A percentile compares a stretch with the other conserved stretches of the same genome.
These are phyloP conservation scores for Antheraea assamensis DNA, from an alignment of 2,888 invertebrate genomes.

Conservation along the genomic window DNA sequence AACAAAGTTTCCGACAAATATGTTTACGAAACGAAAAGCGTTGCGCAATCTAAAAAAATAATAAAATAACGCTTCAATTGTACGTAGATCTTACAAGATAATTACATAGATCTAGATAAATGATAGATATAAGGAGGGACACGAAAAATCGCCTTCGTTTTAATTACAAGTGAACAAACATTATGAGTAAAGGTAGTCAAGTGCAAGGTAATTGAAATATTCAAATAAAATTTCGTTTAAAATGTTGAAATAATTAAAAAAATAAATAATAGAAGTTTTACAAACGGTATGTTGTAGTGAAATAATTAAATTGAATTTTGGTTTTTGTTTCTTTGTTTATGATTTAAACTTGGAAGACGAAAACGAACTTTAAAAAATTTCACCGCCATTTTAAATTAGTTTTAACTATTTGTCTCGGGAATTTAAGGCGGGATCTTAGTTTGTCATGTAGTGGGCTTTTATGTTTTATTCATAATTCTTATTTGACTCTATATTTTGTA, in stretches of 20 bases:
- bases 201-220: constrained; percentile 15
- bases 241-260: not conserved
- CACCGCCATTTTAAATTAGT: no score
- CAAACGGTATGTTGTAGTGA: not conserved
- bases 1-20: not conserved
- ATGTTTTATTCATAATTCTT: no score
- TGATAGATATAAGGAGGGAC: constrained; percentile 15
- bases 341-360: no score
- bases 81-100: constrained; percentile 19
- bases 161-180: not conserved
- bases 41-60: constrained; percentile 18
- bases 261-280: not conserved
- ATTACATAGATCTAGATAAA: constrained; percentile 19
- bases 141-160: constrained; percentile 14
- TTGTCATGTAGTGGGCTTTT: no score
- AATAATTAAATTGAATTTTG: no score
- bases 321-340: no score
- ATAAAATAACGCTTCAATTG: constrained; percentile 9
- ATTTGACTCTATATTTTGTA: no score
- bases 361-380: no score
- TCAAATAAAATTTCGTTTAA: not conserved
- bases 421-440: no score
- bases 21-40: no score
- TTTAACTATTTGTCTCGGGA: no score
- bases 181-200: constrained; percentile 7